phyloP scores from a whole-genome alignment of 2,888 invertebrate species.

The Hartigia nigra region DNA sequence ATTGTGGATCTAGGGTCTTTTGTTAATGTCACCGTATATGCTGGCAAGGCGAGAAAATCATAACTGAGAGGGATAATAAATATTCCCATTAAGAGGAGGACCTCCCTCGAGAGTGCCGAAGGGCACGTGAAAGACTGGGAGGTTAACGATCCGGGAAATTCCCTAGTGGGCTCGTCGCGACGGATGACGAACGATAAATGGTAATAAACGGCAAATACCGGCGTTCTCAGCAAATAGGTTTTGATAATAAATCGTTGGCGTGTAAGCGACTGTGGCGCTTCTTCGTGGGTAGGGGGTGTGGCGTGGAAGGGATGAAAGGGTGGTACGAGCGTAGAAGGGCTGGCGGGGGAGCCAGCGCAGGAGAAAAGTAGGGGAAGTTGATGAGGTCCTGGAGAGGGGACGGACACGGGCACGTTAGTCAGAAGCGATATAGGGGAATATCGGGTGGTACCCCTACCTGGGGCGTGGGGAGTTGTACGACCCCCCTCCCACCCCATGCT shows the following conservation, averaged over 20 bases:
- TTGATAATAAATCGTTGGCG: conserved; percentile 41
- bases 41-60: background rate
- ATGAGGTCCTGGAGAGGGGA: background rate
- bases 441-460: background rate
- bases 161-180: conserved; percentile 17
- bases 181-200: conserved; percentile 42
- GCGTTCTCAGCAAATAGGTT: conserved; percentile 44
- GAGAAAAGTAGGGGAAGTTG: background rate
- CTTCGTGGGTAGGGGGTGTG: background rate
- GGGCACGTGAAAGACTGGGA: background rate
- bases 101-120: background rate
- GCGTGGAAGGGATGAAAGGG: background rate
- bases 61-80: background rate
- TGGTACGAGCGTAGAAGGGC: background rate
- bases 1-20: background rate
- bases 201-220: conserved; percentile 41
- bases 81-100: background rate
- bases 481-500: background rate
- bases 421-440: background rate
- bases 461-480: background rate
- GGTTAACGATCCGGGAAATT: conserved; percentile 28
- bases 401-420: background rate
- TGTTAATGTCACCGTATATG: background rate
- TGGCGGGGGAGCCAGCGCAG: too few relatives aligned
- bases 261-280: background rate